phyloP scores from a whole-genome alignment of 2,797 vertebrate genomes.

The Otolemur crassicaudatus region DNA sequence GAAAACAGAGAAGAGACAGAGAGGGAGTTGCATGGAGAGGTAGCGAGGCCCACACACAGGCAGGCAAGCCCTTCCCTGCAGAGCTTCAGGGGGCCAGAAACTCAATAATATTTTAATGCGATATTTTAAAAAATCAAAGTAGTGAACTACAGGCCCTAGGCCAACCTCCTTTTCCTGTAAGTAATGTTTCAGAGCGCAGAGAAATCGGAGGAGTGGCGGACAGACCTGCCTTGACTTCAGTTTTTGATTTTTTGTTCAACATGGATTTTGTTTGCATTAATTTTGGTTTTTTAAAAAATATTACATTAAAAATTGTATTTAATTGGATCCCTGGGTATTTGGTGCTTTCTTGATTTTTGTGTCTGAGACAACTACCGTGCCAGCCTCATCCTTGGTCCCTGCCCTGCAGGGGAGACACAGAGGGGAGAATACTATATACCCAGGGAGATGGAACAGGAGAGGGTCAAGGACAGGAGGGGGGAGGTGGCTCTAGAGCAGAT shows the following conservation, averaged over 20 bases:
- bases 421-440: not conserved
- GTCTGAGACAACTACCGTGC: not conserved
- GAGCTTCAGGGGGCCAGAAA: not conserved
- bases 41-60: no score
- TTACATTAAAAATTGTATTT: not conserved
- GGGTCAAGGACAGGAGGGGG: rapidly evolving
- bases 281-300: not conserved
- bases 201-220: not conserved
- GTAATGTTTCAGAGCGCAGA: not conserved
- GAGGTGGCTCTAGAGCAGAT: not conserved
- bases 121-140: not conserved
- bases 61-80: not conserved
- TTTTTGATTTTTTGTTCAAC: not conserved
- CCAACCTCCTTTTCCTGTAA: not conserved
- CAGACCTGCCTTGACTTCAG: not conserved
- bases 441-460: no score
- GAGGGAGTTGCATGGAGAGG: no score
- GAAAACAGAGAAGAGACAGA: not conserved
- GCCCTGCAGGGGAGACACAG: not conserved
- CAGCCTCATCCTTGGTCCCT: not conserved
- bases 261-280: not conserved
- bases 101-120: not conserved
- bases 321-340: not conserved
- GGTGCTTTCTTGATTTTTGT: not conserved
- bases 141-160: not conserved